These are phyloP conservation scores for Carcina quercana DNA, from an alignment of 2,888 invertebrate genomes.

Conservation along the genomic window DNA sequence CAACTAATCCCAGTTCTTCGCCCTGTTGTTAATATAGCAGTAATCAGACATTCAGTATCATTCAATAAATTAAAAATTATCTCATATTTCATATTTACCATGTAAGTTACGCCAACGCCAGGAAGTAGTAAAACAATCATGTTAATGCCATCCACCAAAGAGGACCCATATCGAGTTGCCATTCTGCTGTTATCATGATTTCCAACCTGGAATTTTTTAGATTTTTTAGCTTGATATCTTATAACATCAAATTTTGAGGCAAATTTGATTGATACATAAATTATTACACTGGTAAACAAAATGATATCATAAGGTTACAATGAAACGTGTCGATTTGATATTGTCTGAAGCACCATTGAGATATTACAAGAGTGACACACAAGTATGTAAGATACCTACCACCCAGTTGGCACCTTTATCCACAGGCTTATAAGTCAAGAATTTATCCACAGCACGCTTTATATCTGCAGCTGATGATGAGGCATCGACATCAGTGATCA, in stretches of 20 bases:
- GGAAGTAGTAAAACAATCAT: conserved; percentile 83
- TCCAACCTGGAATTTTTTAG: conserved; percentile 65
- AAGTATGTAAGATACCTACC: conserved; percentile 72
- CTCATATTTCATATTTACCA: conserved; percentile 34
- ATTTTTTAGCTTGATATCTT: neutral
- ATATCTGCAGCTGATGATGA: conserved; percentile 77
- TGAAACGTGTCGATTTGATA: too few relatives aligned
- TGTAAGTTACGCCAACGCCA: conserved; percentile 83
- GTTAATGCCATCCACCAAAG: conserved; percentile 80
- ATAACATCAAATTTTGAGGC: neutral
- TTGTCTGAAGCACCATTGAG: too few relatives aligned
- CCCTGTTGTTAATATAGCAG: conserved; percentile 73
- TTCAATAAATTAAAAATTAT: conserved; percentile 1
- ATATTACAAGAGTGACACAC: too few relatives aligned
- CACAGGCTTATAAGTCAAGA: conserved; percentile 77
- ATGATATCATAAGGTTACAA: too few relatives aligned
- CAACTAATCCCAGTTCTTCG: conserved; percentile 87
- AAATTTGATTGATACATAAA: too few relatives aligned
- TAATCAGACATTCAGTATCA: too few relatives aligned
- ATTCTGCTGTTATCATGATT: conserved; percentile 80
- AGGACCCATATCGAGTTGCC: conserved; percentile 75
- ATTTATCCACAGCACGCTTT: conserved; percentile 75
- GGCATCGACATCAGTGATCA: conserved; percentile 76
- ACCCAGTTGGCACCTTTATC: conserved; percentile 83
- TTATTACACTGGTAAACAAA: too few relatives aligned